A percentile compares a stretch with the other conserved stretches of the same genome.
phyloP scores from a whole-genome alignment of 1,140 invertebrate genomes.

The Ladona fulva region DNA sequence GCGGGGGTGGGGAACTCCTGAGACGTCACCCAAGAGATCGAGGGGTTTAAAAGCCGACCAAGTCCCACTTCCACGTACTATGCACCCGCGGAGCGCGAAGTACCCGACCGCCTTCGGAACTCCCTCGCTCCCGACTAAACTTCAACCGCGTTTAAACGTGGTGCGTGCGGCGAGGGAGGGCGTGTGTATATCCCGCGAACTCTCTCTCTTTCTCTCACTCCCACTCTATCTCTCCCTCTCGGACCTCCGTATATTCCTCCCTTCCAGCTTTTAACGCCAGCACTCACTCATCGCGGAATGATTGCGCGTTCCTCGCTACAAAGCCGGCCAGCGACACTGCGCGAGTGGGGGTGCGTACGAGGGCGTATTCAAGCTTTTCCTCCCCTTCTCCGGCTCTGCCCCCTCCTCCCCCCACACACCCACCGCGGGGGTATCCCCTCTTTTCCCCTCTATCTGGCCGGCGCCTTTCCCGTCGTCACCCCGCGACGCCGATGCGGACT shows the following conservation, averaged over 20 bases:
- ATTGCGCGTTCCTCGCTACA: background rate
- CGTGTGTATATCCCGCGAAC: background rate
- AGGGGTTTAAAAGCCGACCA: no score
- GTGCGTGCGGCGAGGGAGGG: no score
- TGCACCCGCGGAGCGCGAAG: no score
- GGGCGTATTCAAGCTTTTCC: background rate
- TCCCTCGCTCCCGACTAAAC: no score
- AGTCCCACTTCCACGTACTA: no score
- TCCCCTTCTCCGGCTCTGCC: background rate
- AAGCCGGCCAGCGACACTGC: background rate
- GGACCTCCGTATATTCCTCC: background rate
- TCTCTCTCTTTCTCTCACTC: background rate
- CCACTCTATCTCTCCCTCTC: background rate
- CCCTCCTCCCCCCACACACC: background rate
- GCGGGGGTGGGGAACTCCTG: no score
- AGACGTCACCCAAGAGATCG: no score
- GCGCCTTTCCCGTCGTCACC: background rate
- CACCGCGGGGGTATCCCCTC: background rate
- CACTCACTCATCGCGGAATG: slow-evolving; percentile 2
- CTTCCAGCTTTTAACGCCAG: background rate
- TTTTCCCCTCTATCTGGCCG: background rate
- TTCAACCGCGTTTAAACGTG: no score
- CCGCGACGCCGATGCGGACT: no score
- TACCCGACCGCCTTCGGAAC: no score
- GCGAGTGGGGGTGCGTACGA: background rate